Percentiles rank a stretch among this genome's conserved stretches.
These are phyloP conservation scores for Cloeon dipterum DNA, from an alignment of 2,888 invertebrate genomes.

Conservation along the genomic window DNA sequence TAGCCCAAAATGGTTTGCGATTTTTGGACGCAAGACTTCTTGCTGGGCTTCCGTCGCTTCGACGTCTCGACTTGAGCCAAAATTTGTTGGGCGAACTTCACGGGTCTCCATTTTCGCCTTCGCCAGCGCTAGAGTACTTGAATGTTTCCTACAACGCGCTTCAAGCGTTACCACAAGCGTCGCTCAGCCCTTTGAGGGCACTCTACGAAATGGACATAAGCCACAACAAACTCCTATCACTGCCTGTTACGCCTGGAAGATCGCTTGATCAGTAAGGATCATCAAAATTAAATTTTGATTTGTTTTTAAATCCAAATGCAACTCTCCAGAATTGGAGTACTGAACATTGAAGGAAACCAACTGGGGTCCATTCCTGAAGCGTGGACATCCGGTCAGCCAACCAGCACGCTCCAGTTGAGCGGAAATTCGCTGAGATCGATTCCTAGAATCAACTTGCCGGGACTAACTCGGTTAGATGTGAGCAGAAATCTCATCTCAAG, in stretches of 20 bases:
- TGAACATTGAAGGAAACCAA: conserved; percentile 26
- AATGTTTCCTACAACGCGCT: conserved; percentile 51
- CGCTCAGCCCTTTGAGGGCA: conserved; percentile 44
- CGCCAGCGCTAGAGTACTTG: conserved; percentile 48
- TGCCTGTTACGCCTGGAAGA: conserved; percentile 21
- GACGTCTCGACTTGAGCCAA: conserved; percentile 51
- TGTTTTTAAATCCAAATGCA: not conserved
- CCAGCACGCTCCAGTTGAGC: conserved; percentile 31
- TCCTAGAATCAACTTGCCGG: conserved; percentile 12
- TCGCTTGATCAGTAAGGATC: not conserved
- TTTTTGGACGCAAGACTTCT: conserved; percentile 46
- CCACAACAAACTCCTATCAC: conserved; percentile 44
- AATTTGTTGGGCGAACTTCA: conserved; percentile 48
- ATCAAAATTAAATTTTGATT: no score
- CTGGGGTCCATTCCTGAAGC: not conserved
- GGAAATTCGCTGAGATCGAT: conserved; percentile 28
- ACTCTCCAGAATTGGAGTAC: conserved; percentile 7
- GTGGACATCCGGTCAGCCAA: not conserved
- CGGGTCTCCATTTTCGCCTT: conserved; percentile 45
- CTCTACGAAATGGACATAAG: conserved; percentile 53
- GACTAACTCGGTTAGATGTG: conserved; percentile 31
- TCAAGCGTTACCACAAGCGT: conserved; percentile 38
- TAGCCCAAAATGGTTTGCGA: conserved; percentile 50
- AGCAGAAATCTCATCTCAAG: conserved; percentile 39
- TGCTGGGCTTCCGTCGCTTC: conserved; percentile 46